Evolutionary conservation across 2,797 vertebrate genomes (phyloP), one percentile per base, ranked within the genome.

Genomic region (Pristis pectinata): DNA sequence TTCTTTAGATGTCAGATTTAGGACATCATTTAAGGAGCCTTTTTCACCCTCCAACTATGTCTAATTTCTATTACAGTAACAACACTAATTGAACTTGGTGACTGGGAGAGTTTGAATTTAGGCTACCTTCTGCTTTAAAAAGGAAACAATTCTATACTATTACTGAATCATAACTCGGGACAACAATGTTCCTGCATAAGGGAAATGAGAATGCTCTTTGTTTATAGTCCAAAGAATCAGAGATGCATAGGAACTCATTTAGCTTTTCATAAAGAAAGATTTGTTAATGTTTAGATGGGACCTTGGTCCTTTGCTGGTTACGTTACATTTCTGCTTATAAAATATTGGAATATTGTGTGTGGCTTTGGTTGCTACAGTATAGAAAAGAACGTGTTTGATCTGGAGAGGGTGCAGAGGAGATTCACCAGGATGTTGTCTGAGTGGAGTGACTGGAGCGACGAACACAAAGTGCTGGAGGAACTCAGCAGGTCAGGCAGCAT

Each of bases 11-110:
- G 72, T 74, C 67, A 53, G 70, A 53, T 56, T 94, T 53, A 56
- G 92, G 44, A 49, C 30, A 76, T 94, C 44, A 94, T n/a, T 94
- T 94, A 56, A 76, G 72, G 24, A 53, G 74, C 70, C 22, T 49
- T 49, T 72, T 49, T 64, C 37, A 24, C 64, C 19, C n/a, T 70
- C 56, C 7, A 89, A 61, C 56, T 72, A 37, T 41, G 9, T 44
- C 41, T 72, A 93, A 74, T 93, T 49, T 93, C 91, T 41, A 93
- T 44, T 11, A 67, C 64, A 70, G 34, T 64, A 93, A 72, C n/a
- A 67, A 9, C 41, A 27, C 64, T 93, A 49, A 93, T 93, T 70
- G 67, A 64, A 72, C 67, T 41, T 44, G 91, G 41, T 93, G 24
- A 44, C 41, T 49, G 41, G 64, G 24, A 76, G 41, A 17, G 27